Base-by-base conservation (phyloP, 2,888 invertebrate species). In the Oxytorus armatus region DNA sequence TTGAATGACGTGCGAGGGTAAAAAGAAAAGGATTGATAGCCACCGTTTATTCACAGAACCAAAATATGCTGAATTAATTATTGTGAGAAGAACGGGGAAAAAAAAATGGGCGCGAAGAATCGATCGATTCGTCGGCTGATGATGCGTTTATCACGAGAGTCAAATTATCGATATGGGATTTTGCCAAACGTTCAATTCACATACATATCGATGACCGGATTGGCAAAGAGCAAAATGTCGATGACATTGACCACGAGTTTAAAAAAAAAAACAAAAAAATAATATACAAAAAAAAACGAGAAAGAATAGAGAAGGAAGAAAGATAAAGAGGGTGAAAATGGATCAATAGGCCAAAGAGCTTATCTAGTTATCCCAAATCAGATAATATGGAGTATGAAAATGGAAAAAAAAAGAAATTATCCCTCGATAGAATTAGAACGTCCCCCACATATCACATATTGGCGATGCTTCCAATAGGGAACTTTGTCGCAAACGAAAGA, bases 371-470 rank as follows among this genome's bases (percentile, higher is more conserved):
- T 68, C 55, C 51, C 63, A 57, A 59, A 77, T 42, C 11, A 61
- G 53, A 80, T 65, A 39, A 74, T 36, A 53, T 39, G 7, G 42
- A n/a, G 63, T 47, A 16, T 21, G 11, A 21, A 57, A n/a, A n/a
- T 16, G 18, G 16, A 44, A 8, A 57, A 53, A 68, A 65, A 21
- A 11, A 61, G 59, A 25, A 23, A 21, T 16, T 57, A 69, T 73
- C 49, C 61, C 68, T 61, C 51, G 76, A 68, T 86, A 82, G 85
- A 83, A 85, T 87, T 89, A 88, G 85, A 86, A 86, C 82, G 81
- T 88, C 86, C 85, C n/a, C 68, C 88, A 89, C 89, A 89, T 89
- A 89, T 89, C 89, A 89, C 89, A 89, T 25, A 47, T 84, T 85
- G 83, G 83, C 81, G 63, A 44, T 68, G 75, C 81, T 78, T 81